A percentile compares a stretch with the other conserved stretches of the same genome.
phyloP scores from a whole-genome alignment of 2,113 vertebrate genomes.

The Anarrhichthys ocellatus region DNA sequence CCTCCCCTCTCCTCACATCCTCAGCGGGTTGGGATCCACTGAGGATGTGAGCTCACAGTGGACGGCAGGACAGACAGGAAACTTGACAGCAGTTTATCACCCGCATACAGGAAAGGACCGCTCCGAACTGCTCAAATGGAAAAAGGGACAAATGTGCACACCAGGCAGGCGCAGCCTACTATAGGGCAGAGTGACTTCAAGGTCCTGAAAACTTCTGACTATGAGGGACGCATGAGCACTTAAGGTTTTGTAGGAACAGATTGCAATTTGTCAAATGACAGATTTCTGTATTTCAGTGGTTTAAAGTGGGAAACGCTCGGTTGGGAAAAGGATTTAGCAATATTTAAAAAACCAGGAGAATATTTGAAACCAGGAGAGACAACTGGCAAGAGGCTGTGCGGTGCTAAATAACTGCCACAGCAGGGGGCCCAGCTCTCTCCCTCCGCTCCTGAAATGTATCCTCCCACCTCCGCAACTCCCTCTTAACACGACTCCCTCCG shows the following conservation, averaged over 20 bases:
- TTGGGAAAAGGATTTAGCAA: background rate
- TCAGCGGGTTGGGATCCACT: conserved; percentile 9
- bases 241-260: background rate
- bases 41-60: conserved; percentile 57
- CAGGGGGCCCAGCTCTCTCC: conserved; percentile 54
- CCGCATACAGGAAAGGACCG: conserved; percentile 49
- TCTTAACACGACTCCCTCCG: conserved; percentile 43
- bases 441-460: conserved; percentile 69
- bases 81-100: conserved; percentile 57
- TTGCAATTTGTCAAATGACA: too few relatives aligned
- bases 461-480: conserved; percentile 49
- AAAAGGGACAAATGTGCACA: conserved; percentile 33
- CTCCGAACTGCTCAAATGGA: conserved; percentile 41
- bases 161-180: background rate
- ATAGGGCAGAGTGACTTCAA: background rate
- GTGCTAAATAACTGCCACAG: conserved; percentile 66
- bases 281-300: background rate
- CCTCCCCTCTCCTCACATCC: background rate
- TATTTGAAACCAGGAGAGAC: conserved; percentile 50
- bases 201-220: background rate
- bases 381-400: conserved; percentile 56
- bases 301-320: background rate
- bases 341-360: background rate
- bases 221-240: background rate
- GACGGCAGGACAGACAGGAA: conserved; percentile 61